Evolutionary conservation across 2,113 vertebrate species (phyloP).

Genomic region (Phalacrocorax brasilianus): DNA sequence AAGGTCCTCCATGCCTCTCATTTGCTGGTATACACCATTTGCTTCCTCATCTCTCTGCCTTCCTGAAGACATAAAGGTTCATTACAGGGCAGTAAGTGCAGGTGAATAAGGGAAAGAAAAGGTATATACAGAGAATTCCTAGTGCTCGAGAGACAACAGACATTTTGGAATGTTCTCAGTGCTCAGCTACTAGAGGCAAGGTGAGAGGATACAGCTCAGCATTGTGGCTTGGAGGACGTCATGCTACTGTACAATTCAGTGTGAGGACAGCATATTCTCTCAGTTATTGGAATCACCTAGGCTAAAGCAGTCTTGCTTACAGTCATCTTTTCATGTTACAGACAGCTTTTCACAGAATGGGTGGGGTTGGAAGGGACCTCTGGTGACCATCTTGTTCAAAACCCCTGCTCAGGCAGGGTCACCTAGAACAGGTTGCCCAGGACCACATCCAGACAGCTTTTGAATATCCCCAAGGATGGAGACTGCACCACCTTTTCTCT

Average conservation of each 20-base stretch:
- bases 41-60: not conserved
- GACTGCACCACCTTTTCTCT: not conserved
- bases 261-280: not conserved
- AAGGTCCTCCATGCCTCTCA: not conserved
- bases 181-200: not conserved
- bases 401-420: not conserved
- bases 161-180: not conserved
- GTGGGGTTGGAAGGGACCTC: not conserved
- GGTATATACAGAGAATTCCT: not conserved
- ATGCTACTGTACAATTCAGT: not conserved
- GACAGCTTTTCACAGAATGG: not conserved
- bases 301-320: not conserved
- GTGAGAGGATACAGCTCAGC: not conserved
- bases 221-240: not conserved
- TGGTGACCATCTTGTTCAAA: not conserved
- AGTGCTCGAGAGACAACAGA: not conserved
- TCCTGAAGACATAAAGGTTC: not conserved
- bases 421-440: not conserved
- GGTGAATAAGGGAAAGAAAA: not conserved
- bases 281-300: not conserved
- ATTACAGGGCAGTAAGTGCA: not conserved
- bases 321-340: not conserved
- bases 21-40: not conserved
- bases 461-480: not conserved
- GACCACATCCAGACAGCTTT: not conserved